A percentile compares a stretch with the other conserved stretches of the same genome.
Conservation (phyloP, 2,113 vertebrate genomes). For the Rhabdornis inornatus region DNA sequence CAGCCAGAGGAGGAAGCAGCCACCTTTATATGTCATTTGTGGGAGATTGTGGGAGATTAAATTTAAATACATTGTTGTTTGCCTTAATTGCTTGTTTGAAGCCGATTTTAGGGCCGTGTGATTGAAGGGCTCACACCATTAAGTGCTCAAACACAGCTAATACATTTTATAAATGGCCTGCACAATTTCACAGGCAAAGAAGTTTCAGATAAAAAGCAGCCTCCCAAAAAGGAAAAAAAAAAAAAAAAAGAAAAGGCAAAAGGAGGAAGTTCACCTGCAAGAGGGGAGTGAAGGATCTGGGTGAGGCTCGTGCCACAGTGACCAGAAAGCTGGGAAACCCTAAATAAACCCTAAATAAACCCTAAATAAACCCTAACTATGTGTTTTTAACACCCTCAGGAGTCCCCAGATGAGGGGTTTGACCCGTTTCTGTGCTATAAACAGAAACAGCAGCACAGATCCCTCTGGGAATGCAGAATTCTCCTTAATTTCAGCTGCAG, state of each 20-base stretch:
- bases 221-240: neutral
- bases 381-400: too few relatives aligned
- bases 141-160: slow-evolving; percentile 51
- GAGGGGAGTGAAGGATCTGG: neutral
- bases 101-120: slow-evolving; percentile 11
- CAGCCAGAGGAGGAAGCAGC: slow-evolving; percentile 47
- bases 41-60: slow-evolving; percentile 57
- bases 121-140: slow-evolving; percentile 53
- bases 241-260: neutral
- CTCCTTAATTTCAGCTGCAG: too few relatives aligned
- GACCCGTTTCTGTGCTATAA: too few relatives aligned
- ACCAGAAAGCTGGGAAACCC: neutral
- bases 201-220: slow-evolving; percentile 41
- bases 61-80: slow-evolving; percentile 63
- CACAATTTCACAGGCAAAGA: slow-evolving; percentile 59
- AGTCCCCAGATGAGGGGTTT: too few relatives aligned
- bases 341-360: too few relatives aligned
- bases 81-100: slow-evolving; percentile 64
- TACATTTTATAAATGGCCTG: slow-evolving; percentile 48
- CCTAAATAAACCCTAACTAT: too few relatives aligned
- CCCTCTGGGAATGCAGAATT: too few relatives aligned
- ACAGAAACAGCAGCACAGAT: too few relatives aligned
- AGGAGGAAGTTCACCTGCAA: neutral
- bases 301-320: neutral
- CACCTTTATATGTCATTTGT: slow-evolving; percentile 54